Conservation (phyloP, 2,888 invertebrate genomes). For the Crematogaster levior region DNA sequence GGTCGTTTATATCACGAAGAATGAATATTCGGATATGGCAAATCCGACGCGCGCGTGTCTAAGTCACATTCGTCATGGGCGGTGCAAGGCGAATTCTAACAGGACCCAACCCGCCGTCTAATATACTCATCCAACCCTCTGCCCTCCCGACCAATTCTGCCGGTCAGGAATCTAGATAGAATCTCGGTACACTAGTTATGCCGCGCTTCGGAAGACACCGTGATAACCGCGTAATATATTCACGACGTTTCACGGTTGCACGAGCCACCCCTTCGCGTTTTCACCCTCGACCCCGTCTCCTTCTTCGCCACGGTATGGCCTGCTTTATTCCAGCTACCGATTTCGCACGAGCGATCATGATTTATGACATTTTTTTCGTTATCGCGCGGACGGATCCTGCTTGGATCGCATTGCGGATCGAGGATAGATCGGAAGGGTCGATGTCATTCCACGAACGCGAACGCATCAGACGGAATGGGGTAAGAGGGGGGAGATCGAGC, state of each 20-base stretch:
- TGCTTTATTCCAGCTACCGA: slow-evolving; percentile 56
- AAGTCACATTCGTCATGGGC: slow-evolving; percentile 79
- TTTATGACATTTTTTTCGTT: slow-evolving; percentile 69
- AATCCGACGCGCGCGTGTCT: slow-evolving; percentile 78
- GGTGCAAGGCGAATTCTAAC: slow-evolving; percentile 72
- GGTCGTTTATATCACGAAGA: slow-evolving; percentile 73
- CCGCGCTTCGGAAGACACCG: slow-evolving; percentile 72
- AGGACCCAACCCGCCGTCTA: slow-evolving; percentile 70
- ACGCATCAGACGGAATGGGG: background rate
- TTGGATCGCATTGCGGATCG: slow-evolving; percentile 29
- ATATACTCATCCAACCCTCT: slow-evolving; percentile 77
- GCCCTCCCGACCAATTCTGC: slow-evolving; percentile 40
- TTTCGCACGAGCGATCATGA: slow-evolving; percentile 63
- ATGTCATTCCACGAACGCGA: slow-evolving; percentile 42
- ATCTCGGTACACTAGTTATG: slow-evolving; percentile 75
- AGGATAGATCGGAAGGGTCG: slow-evolving; percentile 24
- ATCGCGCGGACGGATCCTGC: slow-evolving; percentile 61
- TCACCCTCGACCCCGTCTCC: slow-evolving; percentile 13
- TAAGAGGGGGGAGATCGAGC: background rate
- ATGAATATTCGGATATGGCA: slow-evolving; percentile 73
- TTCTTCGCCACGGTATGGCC: background rate
- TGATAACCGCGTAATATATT: slow-evolving; percentile 73
- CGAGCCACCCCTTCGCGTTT: slow-evolving; percentile 7
- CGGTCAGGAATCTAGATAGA: slow-evolving; percentile 69
- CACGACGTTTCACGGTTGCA: slow-evolving; percentile 42